Evolutionary conservation across 1,140 invertebrate species (phyloP).

Genomic region (Lepidostoma basale): DNA sequence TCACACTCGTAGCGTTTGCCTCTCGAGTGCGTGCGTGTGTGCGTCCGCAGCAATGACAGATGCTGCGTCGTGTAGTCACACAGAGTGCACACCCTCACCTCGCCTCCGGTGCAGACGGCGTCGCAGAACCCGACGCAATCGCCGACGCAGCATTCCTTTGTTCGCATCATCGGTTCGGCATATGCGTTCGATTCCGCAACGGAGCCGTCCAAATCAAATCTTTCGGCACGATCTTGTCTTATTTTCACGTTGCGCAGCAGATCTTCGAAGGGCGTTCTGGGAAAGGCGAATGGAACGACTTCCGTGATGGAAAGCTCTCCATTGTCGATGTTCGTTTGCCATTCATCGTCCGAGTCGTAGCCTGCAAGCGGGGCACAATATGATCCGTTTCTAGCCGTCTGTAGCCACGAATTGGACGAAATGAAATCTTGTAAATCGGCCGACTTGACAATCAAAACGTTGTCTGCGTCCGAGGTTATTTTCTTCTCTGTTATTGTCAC

Average conservation of each 20-base stretch:
- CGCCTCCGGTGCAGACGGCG: neutral
- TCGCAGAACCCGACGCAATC: slow-evolving; percentile 2
- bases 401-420: neutral
- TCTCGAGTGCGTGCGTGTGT: neutral
- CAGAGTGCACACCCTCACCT: neutral
- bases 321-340: slow-evolving; percentile 10
- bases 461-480: neutral
- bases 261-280: too few species aligned
- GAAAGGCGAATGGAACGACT: slow-evolving; percentile 2
- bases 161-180: neutral
- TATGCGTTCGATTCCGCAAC: neutral
- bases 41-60: neutral
- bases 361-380: neutral
- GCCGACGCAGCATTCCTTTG: slow-evolving; percentile 1
- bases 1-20: neutral
- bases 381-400: too few species aligned
- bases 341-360: slow-evolving; percentile 6
- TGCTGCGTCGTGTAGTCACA: slow-evolving; percentile 15
- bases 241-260: too few species aligned
- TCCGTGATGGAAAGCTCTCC: slow-evolving; percentile 17
- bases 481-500: slow-evolving; percentile 7
- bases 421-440: slow-evolving; percentile 11
- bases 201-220: neutral
- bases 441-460: neutral
- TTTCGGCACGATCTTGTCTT: neutral